Percentiles rank a stretch among this genome's conserved stretches.
Conservation (phyloP, 2,888 invertebrate genomes). For the Pammene fasciana region DNA sequence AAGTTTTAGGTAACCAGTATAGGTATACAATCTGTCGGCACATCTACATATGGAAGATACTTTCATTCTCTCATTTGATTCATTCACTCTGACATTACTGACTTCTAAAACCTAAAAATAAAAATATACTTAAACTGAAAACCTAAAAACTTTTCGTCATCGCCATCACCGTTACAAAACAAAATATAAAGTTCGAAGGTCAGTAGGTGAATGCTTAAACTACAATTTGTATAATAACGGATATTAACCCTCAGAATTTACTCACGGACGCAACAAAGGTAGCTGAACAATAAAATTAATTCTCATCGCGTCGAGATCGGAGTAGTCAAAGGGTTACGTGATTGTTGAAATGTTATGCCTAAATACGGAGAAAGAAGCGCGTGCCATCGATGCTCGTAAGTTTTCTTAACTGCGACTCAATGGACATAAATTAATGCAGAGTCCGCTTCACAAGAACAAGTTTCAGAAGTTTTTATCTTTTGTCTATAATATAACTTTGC, state of each 20-base stretch:
- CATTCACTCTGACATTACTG: not conserved
- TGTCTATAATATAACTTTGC: not conserved
- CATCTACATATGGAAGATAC: too few species aligned
- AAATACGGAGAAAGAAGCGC: slow-evolving; percentile 50
- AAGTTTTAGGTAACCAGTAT: too few species aligned
- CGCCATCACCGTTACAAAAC: slow-evolving; percentile 7
- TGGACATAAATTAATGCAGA: slow-evolving; percentile 48
- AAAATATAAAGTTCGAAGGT: slow-evolving; percentile 39
- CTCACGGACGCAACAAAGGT: slow-evolving; percentile 9
- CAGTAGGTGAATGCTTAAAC: slow-evolving; percentile 35
- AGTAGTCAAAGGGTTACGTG: slow-evolving; percentile 49
- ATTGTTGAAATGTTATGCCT: slow-evolving; percentile 47
- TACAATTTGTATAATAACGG: slow-evolving; percentile 18
- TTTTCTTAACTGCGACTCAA: slow-evolving; percentile 50
- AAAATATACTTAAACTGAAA: slow-evolving; percentile 1
- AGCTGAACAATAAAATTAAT: slow-evolving; percentile 48
- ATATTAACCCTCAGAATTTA: slow-evolving; percentile 17
- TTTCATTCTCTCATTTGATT: too few species aligned
- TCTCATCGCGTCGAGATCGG: slow-evolving; percentile 45
- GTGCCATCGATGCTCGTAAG: slow-evolving; percentile 48
- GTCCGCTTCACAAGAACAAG: slow-evolving; percentile 2
- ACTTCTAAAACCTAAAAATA: not conserved
- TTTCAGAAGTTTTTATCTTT: not conserved
- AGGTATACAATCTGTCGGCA: too few species aligned
- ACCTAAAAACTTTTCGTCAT: not conserved